These are phyloP conservation scores for Microchrysa polita DNA, from an alignment of 2,888 invertebrate genomes.

Conservation along the genomic window DNA sequence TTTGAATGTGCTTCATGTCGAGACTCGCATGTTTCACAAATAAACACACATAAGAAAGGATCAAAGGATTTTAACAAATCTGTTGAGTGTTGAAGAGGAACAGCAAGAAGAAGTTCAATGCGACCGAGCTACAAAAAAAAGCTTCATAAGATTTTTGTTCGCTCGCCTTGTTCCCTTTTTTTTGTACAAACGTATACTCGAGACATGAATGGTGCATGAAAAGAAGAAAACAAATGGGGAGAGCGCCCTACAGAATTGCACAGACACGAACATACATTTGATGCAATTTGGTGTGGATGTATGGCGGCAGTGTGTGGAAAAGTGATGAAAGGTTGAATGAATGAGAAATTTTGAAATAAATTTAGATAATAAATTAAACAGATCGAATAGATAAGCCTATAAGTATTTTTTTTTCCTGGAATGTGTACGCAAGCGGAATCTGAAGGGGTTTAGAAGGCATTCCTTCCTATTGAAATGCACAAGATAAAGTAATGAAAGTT, in stretches of 20 bases:
- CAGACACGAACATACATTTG: not conserved
- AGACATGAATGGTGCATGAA: not conserved
- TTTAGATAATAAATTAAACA: too few species aligned
- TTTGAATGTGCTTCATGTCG: conserved; percentile 15
- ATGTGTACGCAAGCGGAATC: too few species aligned
- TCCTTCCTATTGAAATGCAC: too few species aligned
- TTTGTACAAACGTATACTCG: not conserved
- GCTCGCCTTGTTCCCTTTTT: not conserved
- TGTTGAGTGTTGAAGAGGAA: conserved; percentile 31
- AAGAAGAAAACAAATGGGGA: not conserved
- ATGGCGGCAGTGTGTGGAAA: not conserved
- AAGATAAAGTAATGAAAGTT: too few species aligned
- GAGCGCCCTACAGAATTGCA: not conserved
- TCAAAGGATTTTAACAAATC: conserved; percentile 36
- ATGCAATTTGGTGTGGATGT: not conserved
- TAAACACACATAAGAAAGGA: conserved; percentile 25
- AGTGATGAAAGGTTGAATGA: not conserved
- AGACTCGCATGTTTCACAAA: conserved; percentile 18
- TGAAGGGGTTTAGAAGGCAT: too few species aligned
- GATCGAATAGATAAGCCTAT: too few species aligned
- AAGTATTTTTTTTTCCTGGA: too few species aligned
- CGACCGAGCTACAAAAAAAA: conserved; percentile 8
- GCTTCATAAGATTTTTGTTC: not conserved
- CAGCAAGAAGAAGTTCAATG: conserved; percentile 8
- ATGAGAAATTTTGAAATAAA: not conserved